Evolutionary conservation across 2,797 vertebrate genomes (phyloP), one percentile per base, ranked within the genome.

Genomic region (Coregonus suidteri): DNA sequence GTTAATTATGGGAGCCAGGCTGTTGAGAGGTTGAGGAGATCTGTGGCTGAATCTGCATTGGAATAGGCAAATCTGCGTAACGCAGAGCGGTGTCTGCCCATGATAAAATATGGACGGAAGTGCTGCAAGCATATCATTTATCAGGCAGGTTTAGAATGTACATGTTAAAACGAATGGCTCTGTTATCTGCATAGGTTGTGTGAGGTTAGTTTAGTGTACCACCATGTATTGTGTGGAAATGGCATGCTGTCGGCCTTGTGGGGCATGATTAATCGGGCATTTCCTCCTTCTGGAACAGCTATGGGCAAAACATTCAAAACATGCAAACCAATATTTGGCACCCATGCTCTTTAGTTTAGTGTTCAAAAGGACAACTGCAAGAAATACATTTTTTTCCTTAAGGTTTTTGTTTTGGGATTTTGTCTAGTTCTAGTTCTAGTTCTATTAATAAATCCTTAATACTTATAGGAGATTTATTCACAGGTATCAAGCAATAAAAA

Each of bases 71-170:
- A 87, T 88, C 91, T 90, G 90, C 86, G 1, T 35, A 85, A 86
- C 59, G 86, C 87, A 18, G 80, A 89, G 92, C 88, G 86, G 91
- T 91, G 91, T 94, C 91, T 92, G 91, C 88, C 59, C 79, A 77
- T 94, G 93, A 95, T 95, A 91, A 94, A 94, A 93, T 91, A 93
- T 90, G 91, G 91, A 90, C 86, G 81, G 88, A 90, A 93, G 86
- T 81, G 93, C 94, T 94, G 87, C 89, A 91, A 94, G 92, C 93
- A 94, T 93, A 90, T 93, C 92, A 89, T 95, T 94, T 93, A 95
- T 95, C 94, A 95, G 88, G 89, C 91, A 93, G 93, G 90, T 94
- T 94, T 94, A 94, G 92, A 92, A 92, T 94, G 91, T 89, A 85
- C 91, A 89, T 92, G 93, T 91, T 91, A 84, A 94, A 95, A 95